A percentile compares a stretch with the other conserved stretches of the same genome.
Conservation (phyloP, 1,140 invertebrate genomes). For the Planococcus citri region DNA sequence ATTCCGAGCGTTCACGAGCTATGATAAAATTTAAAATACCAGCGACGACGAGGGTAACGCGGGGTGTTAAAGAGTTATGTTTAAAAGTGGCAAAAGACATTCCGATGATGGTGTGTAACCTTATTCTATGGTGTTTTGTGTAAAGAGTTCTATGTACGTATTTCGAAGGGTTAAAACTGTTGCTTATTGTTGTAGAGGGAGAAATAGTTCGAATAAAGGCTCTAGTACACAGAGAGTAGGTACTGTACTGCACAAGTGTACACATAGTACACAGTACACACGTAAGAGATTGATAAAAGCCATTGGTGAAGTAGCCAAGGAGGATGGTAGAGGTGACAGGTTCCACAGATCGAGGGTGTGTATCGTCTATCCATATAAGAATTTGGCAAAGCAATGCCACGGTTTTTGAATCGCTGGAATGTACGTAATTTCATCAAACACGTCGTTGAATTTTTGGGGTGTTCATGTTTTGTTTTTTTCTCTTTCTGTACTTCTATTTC, state of each 20-base stretch:
- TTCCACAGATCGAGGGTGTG: no score
- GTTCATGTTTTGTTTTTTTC: neutral
- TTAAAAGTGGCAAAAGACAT: constrained; percentile 14
- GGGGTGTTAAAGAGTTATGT: constrained; percentile 13
- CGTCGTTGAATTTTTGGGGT: neutral
- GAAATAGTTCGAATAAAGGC: no score
- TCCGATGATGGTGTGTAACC: constrained; percentile 13
- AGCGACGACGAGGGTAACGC: no score
- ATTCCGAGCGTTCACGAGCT: neutral
- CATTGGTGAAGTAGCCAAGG: neutral
- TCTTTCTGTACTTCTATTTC: neutral
- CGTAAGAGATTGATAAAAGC: neutral
- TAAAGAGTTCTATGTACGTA: neutral
- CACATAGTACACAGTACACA: no score
- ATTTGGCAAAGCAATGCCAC: neutral
- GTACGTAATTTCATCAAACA: constrained; percentile 14
- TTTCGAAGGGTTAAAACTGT: constrained; percentile 12
- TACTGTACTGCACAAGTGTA: neutral
- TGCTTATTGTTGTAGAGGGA: neutral
- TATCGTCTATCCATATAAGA: constrained; percentile 9
- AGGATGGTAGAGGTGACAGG: neutral
- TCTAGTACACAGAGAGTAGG: neutral
- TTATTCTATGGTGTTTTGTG: neutral
- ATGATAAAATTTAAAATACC: constrained; percentile 11
- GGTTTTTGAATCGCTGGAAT: constrained; percentile 13